phyloP scores from a whole-genome alignment of 1,140 invertebrate species.

The Anastatus disparis region DNA sequence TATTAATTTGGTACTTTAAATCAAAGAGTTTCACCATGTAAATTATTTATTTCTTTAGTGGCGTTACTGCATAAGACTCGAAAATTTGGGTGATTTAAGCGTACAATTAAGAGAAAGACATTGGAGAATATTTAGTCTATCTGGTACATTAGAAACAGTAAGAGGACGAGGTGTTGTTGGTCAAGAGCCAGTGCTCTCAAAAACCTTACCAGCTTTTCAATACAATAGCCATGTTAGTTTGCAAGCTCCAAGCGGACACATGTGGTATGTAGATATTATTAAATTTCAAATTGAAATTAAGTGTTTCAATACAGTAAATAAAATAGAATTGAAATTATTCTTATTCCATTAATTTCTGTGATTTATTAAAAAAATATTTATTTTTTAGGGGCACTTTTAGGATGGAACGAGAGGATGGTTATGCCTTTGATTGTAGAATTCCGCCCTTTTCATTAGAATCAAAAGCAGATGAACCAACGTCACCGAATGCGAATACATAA shows the following conservation, averaged over 20 bases:
- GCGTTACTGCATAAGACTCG: constrained; percentile 95
- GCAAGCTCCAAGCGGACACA: constrained; percentile 97
- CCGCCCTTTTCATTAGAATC: constrained; percentile 96
- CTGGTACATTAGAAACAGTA: constrained; percentile 94
- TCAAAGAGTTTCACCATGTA: no score
- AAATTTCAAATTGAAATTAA: no score
- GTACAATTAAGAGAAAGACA: constrained; percentile 94
- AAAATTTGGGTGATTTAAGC: constrained; percentile 89
- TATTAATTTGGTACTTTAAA: neutral
- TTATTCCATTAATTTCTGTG: constrained; percentile 9
- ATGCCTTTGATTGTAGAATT: constrained; percentile 95
- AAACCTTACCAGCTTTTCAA: constrained; percentile 92
- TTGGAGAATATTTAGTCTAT: constrained; percentile 96
- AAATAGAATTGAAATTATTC: no score
- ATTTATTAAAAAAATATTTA: neutral
- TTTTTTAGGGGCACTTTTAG: constrained; percentile 90
- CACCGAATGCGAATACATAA: constrained; percentile 54
- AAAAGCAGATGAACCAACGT: constrained; percentile 78
- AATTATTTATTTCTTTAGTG: constrained; percentile 72
- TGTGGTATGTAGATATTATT: constrained; percentile 92
- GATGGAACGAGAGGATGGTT: constrained; percentile 96
- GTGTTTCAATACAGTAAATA: no score
- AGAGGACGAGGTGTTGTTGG: constrained; percentile 93
- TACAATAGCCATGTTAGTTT: constrained; percentile 97
- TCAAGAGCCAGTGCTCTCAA: constrained; percentile 92